These are phyloP conservation scores for Triplophysa tibetana DNA, from an alignment of 2,113 vertebrate species.

Conservation along the genomic window DNA sequence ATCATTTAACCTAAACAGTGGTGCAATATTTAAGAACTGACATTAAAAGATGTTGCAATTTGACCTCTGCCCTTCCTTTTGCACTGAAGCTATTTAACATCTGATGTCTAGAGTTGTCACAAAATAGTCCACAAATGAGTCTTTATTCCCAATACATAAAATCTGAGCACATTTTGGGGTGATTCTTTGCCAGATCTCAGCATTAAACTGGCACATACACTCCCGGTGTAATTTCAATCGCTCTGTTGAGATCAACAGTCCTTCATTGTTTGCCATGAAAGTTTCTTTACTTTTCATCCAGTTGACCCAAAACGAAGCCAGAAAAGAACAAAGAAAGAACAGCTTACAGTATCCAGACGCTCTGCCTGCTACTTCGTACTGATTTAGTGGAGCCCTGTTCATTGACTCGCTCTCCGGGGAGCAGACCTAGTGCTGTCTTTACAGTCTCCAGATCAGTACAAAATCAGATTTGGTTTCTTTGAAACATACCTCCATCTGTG, in stretches of 20 bases:
- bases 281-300: slow-evolving; percentile 15
- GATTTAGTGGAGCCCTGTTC: slow-evolving; percentile 51
- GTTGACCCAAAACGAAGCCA: slow-evolving; percentile 41
- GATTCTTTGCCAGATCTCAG: background rate
- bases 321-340: slow-evolving; percentile 48
- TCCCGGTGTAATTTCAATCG: slow-evolving; percentile 35
- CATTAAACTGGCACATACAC: background rate
- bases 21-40: slow-evolving; percentile 33
- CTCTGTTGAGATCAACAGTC: slow-evolving; percentile 32
- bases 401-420: slow-evolving; percentile 52
- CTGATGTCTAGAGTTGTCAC: slow-evolving; percentile 4
- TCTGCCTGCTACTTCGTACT: slow-evolving; percentile 47
- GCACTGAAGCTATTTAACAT: background rate
- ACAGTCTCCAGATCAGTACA: slow-evolving; percentile 42
- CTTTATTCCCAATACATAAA: background rate
- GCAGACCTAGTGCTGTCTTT: slow-evolving; percentile 2
- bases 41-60: slow-evolving; percentile 29
- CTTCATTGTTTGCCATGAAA: slow-evolving; percentile 29
- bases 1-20: slow-evolving; percentile 37
- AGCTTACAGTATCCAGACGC: slow-evolving; percentile 57
- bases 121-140: slow-evolving; percentile 26
- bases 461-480: slow-evolving; percentile 31
- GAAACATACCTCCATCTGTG: slow-evolving; percentile 39
- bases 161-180: background rate
- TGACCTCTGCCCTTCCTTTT: background rate